phyloP scores from a whole-genome alignment of 2,797 vertebrate species.

The Eulemur coronatus region DNA sequence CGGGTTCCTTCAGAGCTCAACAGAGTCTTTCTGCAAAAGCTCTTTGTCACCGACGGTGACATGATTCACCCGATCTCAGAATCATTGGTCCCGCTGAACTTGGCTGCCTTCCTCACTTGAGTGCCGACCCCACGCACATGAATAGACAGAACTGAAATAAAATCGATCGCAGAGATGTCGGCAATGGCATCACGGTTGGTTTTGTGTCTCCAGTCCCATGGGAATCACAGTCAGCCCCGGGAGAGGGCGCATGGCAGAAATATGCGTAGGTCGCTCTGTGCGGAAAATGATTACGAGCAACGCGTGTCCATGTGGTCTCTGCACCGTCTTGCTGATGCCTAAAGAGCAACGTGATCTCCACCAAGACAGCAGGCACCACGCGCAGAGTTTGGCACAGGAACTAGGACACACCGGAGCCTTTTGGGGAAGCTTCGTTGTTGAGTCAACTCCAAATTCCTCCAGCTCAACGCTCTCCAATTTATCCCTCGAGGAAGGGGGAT shows the following conservation, averaged over 20 bases:
- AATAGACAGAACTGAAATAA: not conserved
- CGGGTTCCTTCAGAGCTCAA: not conserved
- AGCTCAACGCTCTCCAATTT: not conserved
- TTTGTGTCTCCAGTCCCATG: not conserved
- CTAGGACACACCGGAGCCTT: not conserved
- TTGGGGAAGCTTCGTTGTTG: too few relatives aligned
- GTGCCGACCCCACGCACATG: not conserved
- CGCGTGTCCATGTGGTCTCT: not conserved
- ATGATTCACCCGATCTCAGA: not conserved
- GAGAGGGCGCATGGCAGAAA: not conserved
- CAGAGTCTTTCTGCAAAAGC: not conserved
- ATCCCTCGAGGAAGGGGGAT: not conserved
- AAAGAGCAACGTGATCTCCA: rapidly evolving
- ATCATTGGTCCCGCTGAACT: too few relatives aligned
- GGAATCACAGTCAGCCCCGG: not conserved
- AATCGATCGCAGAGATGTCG: not conserved
- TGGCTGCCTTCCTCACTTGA: not conserved
- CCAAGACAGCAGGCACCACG: not conserved
- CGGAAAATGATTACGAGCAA: not conserved
- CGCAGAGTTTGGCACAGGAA: not conserved
- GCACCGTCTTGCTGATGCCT: too few relatives aligned
- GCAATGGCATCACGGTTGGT: too few relatives aligned
- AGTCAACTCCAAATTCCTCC: not conserved
- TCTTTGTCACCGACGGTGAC: not conserved
- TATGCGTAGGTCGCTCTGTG: not conserved